phyloP scores from a whole-genome alignment of 2,797 vertebrate species.

The Lepus oiostolus region DNA sequence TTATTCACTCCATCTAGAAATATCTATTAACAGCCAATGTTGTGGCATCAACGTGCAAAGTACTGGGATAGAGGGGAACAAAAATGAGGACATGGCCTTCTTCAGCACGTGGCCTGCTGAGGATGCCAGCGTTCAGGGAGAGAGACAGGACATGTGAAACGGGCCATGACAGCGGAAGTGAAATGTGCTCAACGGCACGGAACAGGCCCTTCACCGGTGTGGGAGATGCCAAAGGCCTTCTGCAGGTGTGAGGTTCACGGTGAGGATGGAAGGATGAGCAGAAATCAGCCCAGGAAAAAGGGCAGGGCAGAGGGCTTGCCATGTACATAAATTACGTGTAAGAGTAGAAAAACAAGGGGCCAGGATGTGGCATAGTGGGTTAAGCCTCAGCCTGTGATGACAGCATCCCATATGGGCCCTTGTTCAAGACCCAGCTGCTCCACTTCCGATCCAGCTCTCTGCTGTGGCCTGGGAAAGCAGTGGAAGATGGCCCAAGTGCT shows the following conservation, averaged over 20 bases:
- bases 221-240: background rate
- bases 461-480: too few species aligned
- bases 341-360: background rate
- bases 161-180: background rate
- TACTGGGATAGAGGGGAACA: background rate
- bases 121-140: background rate
- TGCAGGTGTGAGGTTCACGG: background rate
- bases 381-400: too few species aligned
- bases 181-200: background rate
- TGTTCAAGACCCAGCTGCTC: too few species aligned
- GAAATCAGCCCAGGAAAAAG: background rate
- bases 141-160: background rate
- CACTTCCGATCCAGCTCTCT: too few species aligned
- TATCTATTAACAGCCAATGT: background rate
- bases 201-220: too few species aligned
- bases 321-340: background rate
- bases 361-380: too few species aligned
- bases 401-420: too few species aligned
- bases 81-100: background rate
- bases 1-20: background rate
- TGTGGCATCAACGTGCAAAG: background rate
- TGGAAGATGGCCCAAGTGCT: too few species aligned
- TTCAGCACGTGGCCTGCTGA: background rate
- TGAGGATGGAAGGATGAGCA: background rate
- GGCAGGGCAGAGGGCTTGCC: background rate